Conservation (phyloP, 2,797 vertebrate genomes). For the Ctenochaetus hawaiiensis region DNA sequence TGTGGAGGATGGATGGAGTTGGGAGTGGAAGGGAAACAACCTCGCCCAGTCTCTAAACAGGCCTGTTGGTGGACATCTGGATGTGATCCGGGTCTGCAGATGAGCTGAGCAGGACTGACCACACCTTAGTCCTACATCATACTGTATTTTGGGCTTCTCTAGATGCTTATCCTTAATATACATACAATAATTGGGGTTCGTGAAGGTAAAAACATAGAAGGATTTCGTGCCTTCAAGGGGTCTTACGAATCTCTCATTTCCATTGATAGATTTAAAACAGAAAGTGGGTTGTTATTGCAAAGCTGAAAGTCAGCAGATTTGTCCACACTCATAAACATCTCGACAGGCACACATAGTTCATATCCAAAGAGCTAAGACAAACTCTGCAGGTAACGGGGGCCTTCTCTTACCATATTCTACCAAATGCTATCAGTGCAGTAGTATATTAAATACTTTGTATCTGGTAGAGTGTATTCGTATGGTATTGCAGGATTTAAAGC, state of each 20-base stretch:
- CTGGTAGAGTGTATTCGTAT: too few species aligned
- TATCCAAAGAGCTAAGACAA: not conserved
- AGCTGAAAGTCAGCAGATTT: not conserved
- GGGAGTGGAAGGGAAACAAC: constrained; percentile 54
- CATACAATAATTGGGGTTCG: not conserved
- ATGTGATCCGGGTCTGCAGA: constrained; percentile 74
- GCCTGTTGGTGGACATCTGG: constrained; percentile 78
- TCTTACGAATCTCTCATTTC: not conserved
- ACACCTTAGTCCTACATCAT: constrained; percentile 63
- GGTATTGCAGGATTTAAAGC: too few species aligned
- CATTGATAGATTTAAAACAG: not conserved
- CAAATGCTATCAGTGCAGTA: not conserved
- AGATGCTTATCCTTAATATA: constrained; percentile 12
- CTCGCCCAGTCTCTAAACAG: constrained; percentile 60
- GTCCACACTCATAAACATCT: not conserved
- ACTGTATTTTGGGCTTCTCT: constrained; percentile 22
- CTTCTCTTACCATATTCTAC: not conserved
- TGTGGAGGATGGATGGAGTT: constrained; percentile 56
- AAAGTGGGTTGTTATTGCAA: not conserved
- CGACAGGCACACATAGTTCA: not conserved
- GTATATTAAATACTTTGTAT: too few species aligned
- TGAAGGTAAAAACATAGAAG: not conserved
- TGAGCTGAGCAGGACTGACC: constrained; percentile 66
- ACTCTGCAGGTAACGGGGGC: not conserved
- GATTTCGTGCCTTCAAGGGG: not conserved